These are phyloP conservation scores for Mya arenaria DNA, from an alignment of 1,140 invertebrate genomes.

Conservation along the genomic window DNA sequence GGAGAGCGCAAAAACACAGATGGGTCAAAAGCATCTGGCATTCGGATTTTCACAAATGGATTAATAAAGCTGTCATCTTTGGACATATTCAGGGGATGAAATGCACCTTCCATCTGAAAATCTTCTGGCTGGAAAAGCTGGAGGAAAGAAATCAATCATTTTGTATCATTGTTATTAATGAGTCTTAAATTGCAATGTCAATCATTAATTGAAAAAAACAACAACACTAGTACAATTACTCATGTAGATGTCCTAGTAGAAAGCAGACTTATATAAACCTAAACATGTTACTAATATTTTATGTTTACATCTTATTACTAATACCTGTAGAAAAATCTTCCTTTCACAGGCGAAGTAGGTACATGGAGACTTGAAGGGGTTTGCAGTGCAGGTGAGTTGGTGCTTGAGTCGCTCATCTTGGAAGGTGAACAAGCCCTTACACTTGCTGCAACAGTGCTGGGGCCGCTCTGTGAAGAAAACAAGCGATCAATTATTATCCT, in stretches of 20 bases:
- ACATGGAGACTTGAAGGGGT: slow-evolving; percentile 47
- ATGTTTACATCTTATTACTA: neutral
- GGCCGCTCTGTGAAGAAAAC: slow-evolving; percentile 30
- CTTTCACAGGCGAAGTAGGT: slow-evolving; percentile 54
- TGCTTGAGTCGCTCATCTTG: slow-evolving; percentile 48
- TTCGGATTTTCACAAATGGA: slow-evolving; percentile 43
- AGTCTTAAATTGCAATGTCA: no score
- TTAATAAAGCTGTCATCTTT: slow-evolving; percentile 55
- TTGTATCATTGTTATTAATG: no score
- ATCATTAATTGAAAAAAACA: no score
- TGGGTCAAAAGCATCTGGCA: slow-evolving; percentile 51
- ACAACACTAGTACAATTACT: no score
- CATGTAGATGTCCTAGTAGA: no score
- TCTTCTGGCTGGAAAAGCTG: slow-evolving; percentile 50
- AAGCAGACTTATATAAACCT: no score
- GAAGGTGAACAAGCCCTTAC: slow-evolving; percentile 44
- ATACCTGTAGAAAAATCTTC: slow-evolving; percentile 54
- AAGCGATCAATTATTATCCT: no score
- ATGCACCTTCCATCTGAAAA: slow-evolving; percentile 22
- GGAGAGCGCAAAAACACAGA: slow-evolving; percentile 33
- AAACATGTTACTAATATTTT: neutral
- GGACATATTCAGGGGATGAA: slow-evolving; percentile 17
- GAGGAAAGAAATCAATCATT: neutral
- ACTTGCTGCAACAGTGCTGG: slow-evolving; percentile 40
- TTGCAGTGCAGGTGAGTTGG: slow-evolving; percentile 29